Evolutionary conservation across 2,797 vertebrate species (phyloP).

Genomic region (Acropternis orthonyx): DNA sequence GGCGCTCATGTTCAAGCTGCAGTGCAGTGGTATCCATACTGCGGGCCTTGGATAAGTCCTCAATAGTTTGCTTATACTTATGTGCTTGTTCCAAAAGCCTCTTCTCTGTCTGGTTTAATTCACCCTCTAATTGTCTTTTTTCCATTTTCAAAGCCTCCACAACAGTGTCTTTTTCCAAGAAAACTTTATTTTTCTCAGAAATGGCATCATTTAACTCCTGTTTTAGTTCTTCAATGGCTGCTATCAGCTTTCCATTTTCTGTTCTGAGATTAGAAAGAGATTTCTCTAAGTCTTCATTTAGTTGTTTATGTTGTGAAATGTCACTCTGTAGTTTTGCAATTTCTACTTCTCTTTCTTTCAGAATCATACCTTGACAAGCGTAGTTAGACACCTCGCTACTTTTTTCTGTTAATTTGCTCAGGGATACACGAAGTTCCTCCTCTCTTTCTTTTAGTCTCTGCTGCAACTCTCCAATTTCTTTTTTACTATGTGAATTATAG

Average conservation of each 20-base stretch:
- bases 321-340: constrained; percentile 78
- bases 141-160: constrained; percentile 87
- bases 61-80: constrained; percentile 85
- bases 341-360: constrained; percentile 79
- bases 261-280: constrained; percentile 84
- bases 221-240: constrained; percentile 73
- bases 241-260: constrained; percentile 82
- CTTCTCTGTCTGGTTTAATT: constrained; percentile 80
- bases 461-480: constrained; percentile 79
- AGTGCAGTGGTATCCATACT: constrained; percentile 83
- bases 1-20: constrained; percentile 84
- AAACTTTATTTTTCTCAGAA: constrained; percentile 72
- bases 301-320: constrained; percentile 77
- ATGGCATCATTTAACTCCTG: constrained; percentile 80
- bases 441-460: constrained; percentile 79
- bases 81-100: constrained; percentile 78
- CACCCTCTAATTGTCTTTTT: constrained; percentile 83
- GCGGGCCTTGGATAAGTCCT: constrained; percentile 80
- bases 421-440: constrained; percentile 73
- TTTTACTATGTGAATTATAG: constrained; percentile 69
- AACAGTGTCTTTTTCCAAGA: constrained; percentile 83
- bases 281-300: constrained; percentile 79
- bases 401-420: constrained; percentile 65
- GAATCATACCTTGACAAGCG: constrained; percentile 42
- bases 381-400: constrained; percentile 36